Base-by-base conservation (phyloP, 2,797 vertebrate genomes). In the Rhynchotus rufescens region DNA sequence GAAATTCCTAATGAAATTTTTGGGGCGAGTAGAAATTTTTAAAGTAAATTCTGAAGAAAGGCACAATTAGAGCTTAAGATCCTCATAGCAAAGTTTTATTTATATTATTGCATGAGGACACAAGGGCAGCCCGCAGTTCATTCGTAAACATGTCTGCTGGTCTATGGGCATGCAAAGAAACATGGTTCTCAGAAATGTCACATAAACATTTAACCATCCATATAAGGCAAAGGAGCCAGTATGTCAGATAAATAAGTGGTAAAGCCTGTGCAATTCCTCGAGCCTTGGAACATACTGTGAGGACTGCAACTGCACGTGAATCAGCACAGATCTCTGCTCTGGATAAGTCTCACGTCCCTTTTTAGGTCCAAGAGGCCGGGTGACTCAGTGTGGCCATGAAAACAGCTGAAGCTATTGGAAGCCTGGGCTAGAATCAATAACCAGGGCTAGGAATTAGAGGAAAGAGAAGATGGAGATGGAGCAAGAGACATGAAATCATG, bases 61-160 rank as follows among this genome's bases (percentile, higher is more conserved):
- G 22, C 21, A 56, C 32, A 67, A 7, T 45, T 57, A 36, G 1
- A 64, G 57, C 73, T n/a, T n/a, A 68, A 80, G 59, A 57, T 17
- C 12, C 44, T 65, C 74, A 83, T 17, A 9, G 34, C 32, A 67
- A 90, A 79, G 32, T 57, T 91, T 30, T 72, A 65, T 85, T 89
- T 90, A 81, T 38, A 87, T 89, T 47, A 61, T 34, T 73, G 71
- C 57, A 38, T 38, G 44, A 83, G 76, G 32, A 83, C 47, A 87
- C 12, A 57, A 65, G 19, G 69, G 47, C 64, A 92, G 92, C 25
- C 84, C 88, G 72, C 28, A 44, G n/a, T 28, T 90, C 59, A 56
- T 83, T 76, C 66, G 80, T 92, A 89, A 95, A 94, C 51, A 89
- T 6, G 19, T 88, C 68, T 71, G 71, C 49, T 52, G 66, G 26